Conservation (phyloP, 2,888 invertebrate genomes). For the Ernsta delagoae region DNA sequence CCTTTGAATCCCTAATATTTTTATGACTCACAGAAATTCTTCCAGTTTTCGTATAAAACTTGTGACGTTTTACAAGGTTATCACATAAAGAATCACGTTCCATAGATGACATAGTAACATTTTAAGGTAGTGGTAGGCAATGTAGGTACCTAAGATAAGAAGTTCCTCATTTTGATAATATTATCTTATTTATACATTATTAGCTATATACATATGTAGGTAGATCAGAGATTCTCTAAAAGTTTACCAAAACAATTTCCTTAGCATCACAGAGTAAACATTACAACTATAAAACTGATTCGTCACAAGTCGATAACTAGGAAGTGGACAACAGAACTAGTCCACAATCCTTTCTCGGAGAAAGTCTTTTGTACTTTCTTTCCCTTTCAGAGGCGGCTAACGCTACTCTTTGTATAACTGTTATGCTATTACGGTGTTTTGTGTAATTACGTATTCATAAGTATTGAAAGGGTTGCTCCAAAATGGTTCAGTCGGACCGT, state of each 20-base stretch:
- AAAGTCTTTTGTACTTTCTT: conserved; percentile 78
- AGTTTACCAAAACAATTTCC: not conserved
- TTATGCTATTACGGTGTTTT: conserved; percentile 73
- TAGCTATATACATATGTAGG: too few species aligned
- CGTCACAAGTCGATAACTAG: conserved; percentile 64
- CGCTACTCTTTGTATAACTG: conserved; percentile 74
- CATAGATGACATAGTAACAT: too few species aligned
- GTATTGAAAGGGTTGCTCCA: conserved; percentile 72
- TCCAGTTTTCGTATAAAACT: too few species aligned
- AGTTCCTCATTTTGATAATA: too few species aligned
- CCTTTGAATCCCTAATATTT: not conserved
- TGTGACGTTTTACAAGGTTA: too few species aligned
- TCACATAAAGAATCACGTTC: too few species aligned
- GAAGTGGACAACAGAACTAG: conserved; percentile 54
- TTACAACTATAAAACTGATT: conserved; percentile 49
- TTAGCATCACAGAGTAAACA: conserved; percentile 18
- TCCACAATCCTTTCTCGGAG: conserved; percentile 66
- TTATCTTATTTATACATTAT: too few species aligned
- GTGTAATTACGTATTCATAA: conserved; percentile 77
- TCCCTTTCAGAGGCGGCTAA: conserved; percentile 63
- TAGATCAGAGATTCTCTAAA: too few species aligned
- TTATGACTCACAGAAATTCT: too few species aligned
- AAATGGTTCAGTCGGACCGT: conserved; percentile 74
- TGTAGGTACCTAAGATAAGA: too few species aligned
- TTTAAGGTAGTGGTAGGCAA: too few species aligned